Percentiles rank a stretch among this genome's conserved stretches.
Conservation (phyloP, 1,140 invertebrate species). For the Phthorimaea operculella region DNA sequence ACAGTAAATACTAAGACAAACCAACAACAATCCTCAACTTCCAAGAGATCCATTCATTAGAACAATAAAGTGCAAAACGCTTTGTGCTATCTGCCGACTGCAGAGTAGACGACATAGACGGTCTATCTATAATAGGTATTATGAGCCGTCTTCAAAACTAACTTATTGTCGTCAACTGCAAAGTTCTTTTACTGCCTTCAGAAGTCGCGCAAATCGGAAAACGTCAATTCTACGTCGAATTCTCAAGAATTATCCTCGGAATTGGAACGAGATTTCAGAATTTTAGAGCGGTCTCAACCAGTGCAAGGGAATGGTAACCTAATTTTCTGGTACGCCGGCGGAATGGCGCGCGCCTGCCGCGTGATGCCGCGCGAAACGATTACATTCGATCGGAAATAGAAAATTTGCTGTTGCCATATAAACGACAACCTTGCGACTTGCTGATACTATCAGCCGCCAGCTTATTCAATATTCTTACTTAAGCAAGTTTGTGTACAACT, state of each 20-base stretch:
- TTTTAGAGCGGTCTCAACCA: conserved; percentile 40
- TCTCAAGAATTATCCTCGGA: conserved; percentile 43
- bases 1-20: too few species aligned
- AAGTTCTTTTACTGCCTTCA: background rate
- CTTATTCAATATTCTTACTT: too few species aligned
- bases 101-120: too few species aligned
- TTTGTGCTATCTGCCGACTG: conserved; percentile 2
- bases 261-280: conserved; percentile 47
- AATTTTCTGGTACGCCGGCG: conserved; percentile 47
- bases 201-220: conserved; percentile 25
- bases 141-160: conserved; percentile 15
- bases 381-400: conserved; percentile 50
- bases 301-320: conserved; percentile 42
- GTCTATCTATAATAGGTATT: background rate
- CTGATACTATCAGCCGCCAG: background rate
- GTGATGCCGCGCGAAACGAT: conserved; percentile 33
- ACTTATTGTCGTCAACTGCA: conserved; percentile 11
- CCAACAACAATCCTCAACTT: too few species aligned
- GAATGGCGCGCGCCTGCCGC: conserved; percentile 25
- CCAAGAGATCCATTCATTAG: too few species aligned
- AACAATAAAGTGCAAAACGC: background rate
- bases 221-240: conserved; percentile 43
- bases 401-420: conserved; percentile 38
- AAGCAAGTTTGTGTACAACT: too few species aligned
- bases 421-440: background rate